Conservation (phyloP, 2,888 invertebrate genomes). For the Dyspetes luteomarginatus region DNA sequence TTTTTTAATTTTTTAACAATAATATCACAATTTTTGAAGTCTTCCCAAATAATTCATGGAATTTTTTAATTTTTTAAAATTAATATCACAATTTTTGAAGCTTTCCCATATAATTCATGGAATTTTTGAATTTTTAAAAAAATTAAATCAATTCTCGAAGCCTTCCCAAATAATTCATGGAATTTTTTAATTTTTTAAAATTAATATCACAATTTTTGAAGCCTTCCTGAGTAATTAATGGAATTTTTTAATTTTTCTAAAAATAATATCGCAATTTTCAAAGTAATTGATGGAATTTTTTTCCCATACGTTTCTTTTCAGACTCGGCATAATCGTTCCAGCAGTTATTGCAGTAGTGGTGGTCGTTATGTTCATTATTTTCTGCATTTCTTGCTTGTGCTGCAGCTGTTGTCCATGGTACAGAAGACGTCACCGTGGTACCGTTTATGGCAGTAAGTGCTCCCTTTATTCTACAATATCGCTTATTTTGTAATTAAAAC, state of each 20-base stretch:
- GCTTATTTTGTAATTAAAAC: too few species aligned
- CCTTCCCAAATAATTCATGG: too few species aligned
- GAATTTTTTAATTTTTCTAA: too few species aligned
- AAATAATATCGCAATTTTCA: not conserved
- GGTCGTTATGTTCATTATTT: conserved; percentile 68
- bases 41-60: too few species aligned
- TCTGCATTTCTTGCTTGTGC: conserved; percentile 78
- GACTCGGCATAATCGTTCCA: conserved; percentile 67
- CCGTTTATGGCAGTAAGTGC: conserved; percentile 79
- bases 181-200: too few species aligned
- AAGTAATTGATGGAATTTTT: not conserved
- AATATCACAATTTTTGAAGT: too few species aligned
- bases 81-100: too few species aligned
- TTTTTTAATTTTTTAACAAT: too few species aligned
- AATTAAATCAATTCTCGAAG: too few species aligned
- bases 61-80: too few species aligned
- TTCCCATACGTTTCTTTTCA: conserved; percentile 68
- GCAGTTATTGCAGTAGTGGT: conserved; percentile 61
- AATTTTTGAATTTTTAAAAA: too few species aligned
- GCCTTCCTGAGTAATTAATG: not conserved
- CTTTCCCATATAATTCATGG: too few species aligned
- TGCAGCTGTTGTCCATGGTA: conserved; percentile 80
- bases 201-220: not conserved
- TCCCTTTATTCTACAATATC: not conserved
- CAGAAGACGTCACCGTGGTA: conserved; percentile 77